Percentiles rank a stretch among this genome's conserved stretches.
Conservation (phyloP, 2,113 vertebrate genomes). For the Tachysurus vachellii region DNA sequence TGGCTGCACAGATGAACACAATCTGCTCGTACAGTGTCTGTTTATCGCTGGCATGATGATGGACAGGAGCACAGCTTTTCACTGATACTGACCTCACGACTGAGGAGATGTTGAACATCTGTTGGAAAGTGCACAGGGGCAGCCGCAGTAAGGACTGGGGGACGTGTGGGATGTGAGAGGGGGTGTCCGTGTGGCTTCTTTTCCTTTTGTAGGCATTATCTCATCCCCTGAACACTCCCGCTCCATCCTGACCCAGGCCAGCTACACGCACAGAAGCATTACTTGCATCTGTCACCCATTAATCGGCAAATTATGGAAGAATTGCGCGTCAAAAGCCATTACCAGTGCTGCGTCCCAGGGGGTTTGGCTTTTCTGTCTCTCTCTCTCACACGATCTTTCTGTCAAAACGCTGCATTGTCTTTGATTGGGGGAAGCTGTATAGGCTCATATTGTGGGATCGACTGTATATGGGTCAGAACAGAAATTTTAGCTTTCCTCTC, state of each 20-base stretch:
- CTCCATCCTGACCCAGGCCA: slow-evolving; percentile 39
- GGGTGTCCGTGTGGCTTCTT: slow-evolving; percentile 48
- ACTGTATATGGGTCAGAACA: slow-evolving; percentile 2
- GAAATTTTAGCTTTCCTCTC: slow-evolving; percentile 7
- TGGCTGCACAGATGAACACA: background rate
- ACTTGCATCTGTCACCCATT: slow-evolving; percentile 75
- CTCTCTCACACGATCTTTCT: background rate
- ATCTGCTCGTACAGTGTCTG: background rate
- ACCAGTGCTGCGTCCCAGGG: slow-evolving; percentile 44
- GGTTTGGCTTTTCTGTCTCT: slow-evolving; percentile 11
- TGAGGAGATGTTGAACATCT: slow-evolving; percentile 51
- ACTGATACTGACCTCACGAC: slow-evolving; percentile 39
- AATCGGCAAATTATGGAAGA: slow-evolving; percentile 69
- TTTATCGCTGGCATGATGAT: slow-evolving; percentile 8
- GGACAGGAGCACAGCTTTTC: slow-evolving; percentile 41
- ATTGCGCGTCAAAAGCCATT: slow-evolving; percentile 64
- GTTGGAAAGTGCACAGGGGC: slow-evolving; percentile 43
- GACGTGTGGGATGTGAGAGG: background rate
- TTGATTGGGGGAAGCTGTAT: slow-evolving; percentile 17
- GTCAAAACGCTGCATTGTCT: slow-evolving; percentile 11
- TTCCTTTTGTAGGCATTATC: slow-evolving; percentile 71
- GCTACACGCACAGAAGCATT: slow-evolving; percentile 67
- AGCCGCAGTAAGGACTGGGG: slow-evolving; percentile 21
- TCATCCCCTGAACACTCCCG: slow-evolving; percentile 73
- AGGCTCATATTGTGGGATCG: background rate